A percentile compares a stretch with the other conserved stretches of the same genome.
Conservation (phyloP, 2,888 invertebrate genomes). For the Tridacna crocea region DNA sequence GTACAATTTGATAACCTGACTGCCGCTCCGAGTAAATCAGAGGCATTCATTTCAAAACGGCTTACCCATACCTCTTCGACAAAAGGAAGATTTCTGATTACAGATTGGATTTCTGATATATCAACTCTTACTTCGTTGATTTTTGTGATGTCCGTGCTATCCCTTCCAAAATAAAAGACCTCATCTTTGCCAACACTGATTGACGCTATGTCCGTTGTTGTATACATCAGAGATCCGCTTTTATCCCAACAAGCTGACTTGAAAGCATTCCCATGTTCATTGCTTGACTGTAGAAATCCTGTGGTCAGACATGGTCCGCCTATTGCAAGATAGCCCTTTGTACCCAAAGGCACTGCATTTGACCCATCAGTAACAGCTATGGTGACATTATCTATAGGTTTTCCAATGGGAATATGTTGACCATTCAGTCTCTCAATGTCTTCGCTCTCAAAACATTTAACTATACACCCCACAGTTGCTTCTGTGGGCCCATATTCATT, state of each 20-base stretch:
- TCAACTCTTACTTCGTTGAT: conserved; percentile 8
- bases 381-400: not conserved
- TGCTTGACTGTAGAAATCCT: not conserved
- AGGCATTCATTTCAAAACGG: not conserved
- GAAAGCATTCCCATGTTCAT: not conserved
- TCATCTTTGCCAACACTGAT: not conserved
- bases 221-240: not conserved
- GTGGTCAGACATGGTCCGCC: not conserved
- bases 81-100: not conserved
- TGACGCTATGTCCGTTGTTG: not conserved
- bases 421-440: not conserved
- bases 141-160: conserved; percentile 1
- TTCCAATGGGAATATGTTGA: not conserved
- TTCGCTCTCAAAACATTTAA: not conserved
- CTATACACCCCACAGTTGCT: not conserved
- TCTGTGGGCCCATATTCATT: conserved; percentile 7
- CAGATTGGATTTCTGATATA: not conserved
- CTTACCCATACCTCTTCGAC: conserved; percentile 1
- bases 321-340: not conserved
- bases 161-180: not conserved
- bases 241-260: not conserved
- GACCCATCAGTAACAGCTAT: not conserved
- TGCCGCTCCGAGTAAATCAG: not conserved
- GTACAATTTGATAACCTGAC: not conserved
- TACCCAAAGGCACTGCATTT: not conserved